A percentile compares a stretch with the other conserved stretches of the same genome.
Evolutionary conservation across 2,888 invertebrate genomes (phyloP).

Genomic region (Syrphus vitripennis): DNA sequence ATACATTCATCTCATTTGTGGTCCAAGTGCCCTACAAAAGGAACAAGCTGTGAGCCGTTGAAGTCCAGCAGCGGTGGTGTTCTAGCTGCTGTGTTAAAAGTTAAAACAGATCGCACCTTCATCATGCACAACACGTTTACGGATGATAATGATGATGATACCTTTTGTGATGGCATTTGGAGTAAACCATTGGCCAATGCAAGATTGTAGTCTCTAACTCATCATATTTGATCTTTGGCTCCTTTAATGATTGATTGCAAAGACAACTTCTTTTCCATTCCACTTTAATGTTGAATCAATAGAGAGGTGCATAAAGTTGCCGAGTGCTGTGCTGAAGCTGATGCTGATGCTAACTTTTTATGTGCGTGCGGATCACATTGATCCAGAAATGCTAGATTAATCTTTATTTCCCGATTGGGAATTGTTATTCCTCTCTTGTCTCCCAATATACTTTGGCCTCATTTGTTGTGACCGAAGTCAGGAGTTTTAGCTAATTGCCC

Average conservation of each 20-base stretch:
- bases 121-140: conserved; percentile 18
- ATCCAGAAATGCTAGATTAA: conserved; percentile 14
- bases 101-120: conserved; percentile 32
- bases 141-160: conserved; percentile 7
- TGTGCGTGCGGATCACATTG: background rate
- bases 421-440: background rate
- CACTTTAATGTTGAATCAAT: conserved; percentile 18
- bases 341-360: background rate
- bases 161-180: conserved; percentile 31
- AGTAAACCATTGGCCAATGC: background rate
- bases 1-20: conserved; percentile 14
- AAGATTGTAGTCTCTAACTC: background rate
- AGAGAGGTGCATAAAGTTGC: background rate
- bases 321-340: background rate
- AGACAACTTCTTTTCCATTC: conserved; percentile 20
- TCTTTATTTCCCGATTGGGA: conserved; percentile 26
- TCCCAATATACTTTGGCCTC: conserved; percentile 22
- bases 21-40: conserved; percentile 47
- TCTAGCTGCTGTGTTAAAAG: background rate
- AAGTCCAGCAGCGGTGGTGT: no score
- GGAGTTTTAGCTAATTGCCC: conserved; percentile 53
- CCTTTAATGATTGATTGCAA: conserved; percentile 49
- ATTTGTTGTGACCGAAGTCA: conserved; percentile 23
- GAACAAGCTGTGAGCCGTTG: conserved; percentile 25
- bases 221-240: conserved; percentile 59